Evolutionary conservation across 2,113 vertebrate species (phyloP).

Genomic region (Gallinago undulata): DNA sequence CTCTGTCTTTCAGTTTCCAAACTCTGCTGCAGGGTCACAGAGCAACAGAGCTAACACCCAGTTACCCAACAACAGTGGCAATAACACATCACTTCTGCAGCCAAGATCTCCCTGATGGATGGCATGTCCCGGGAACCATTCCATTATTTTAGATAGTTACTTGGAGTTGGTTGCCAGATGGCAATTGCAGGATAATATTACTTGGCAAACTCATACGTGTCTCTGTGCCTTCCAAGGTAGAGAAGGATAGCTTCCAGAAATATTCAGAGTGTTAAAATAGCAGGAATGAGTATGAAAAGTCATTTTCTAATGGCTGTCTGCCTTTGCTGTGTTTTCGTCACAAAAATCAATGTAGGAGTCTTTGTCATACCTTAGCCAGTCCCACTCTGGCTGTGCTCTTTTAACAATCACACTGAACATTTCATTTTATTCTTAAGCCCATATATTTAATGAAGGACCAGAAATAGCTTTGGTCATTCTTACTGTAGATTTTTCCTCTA

Average conservation of each 20-base stretch:
- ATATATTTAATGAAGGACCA: background rate
- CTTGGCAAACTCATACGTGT: background rate
- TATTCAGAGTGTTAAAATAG: background rate
- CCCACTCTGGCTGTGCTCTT: background rate
- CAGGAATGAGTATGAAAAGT: background rate
- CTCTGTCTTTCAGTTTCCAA: background rate
- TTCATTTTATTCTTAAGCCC: constrained; percentile 3
- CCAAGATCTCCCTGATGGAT: background rate
- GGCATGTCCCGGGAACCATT: background rate
- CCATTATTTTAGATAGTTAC: background rate
- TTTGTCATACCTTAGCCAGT: background rate
- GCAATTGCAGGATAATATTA: constrained; percentile 8
- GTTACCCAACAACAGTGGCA: background rate
- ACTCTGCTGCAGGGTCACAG: background rate
- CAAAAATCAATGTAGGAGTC: background rate
- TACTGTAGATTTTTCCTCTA: background rate
- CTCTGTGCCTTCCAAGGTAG: background rate
- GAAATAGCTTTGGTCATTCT: background rate
- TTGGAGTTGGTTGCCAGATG: background rate
- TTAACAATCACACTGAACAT: background rate
- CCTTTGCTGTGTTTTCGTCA: background rate
- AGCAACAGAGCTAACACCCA: background rate
- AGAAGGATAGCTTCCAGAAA: constrained; percentile 19
- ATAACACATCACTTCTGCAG: background rate
- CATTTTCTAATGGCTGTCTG: background rate